These are phyloP conservation scores for Pelodytes ibericus DNA, from an alignment of 2,797 vertebrate genomes.

Conservation along the genomic window DNA sequence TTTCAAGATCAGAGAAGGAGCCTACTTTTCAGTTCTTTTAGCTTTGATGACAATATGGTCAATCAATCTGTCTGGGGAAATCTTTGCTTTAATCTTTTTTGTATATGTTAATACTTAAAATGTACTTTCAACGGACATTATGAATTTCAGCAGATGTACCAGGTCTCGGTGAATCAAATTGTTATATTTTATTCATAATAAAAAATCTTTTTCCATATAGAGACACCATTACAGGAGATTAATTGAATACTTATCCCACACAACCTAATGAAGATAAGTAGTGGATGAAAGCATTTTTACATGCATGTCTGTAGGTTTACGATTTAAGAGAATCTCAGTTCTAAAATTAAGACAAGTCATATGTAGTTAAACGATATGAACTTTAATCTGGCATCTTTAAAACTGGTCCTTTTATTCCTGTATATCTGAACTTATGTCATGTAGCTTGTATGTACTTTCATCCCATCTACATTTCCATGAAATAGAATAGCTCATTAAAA, in stretches of 20 bases:
- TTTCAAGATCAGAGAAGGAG: slow-evolving; percentile 20
- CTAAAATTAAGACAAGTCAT: too few species aligned
- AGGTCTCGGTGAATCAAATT: not conserved
- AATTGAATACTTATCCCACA: not conserved
- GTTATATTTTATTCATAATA: not conserved
- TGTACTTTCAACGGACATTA: slow-evolving; percentile 19
- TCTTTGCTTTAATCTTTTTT: slow-evolving; percentile 31
- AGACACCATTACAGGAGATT: not conserved
- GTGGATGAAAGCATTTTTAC: not conserved
- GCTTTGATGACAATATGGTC: slow-evolving; percentile 42
- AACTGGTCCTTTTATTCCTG: too few species aligned
- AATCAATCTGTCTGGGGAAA: slow-evolving; percentile 31
- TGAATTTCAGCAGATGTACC: not conserved
- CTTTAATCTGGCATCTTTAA: too few species aligned
- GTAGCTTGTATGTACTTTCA: too few species aligned
- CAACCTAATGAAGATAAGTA: not conserved
- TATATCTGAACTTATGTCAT: too few species aligned
- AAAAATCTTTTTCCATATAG: not conserved
- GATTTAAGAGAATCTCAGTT: too few species aligned
- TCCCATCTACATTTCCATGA: too few species aligned
- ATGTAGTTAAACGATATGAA: too few species aligned
- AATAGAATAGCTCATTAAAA: too few species aligned
- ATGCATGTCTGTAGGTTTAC: not conserved
- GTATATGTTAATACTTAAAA: slow-evolving; percentile 34
- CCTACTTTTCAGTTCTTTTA: slow-evolving; percentile 34